Conservation (phyloP, 2,113 vertebrate species). For the Scolopax mira region DNA sequence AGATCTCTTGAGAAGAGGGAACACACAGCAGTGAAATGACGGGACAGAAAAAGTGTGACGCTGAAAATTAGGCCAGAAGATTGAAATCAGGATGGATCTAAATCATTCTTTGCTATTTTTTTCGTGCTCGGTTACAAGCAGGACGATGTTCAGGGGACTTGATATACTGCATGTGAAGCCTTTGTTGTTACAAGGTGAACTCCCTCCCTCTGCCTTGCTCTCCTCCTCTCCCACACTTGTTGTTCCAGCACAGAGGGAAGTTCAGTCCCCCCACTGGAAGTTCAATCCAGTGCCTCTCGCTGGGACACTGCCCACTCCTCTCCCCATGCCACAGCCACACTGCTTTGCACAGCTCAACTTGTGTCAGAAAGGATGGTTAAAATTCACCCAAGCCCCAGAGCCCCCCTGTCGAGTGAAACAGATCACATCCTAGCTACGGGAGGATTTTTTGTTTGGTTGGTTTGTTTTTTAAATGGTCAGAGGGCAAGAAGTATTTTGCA, state of each 20-base stretch:
- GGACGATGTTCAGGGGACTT: conserved; percentile 57
- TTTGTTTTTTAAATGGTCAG: conserved; percentile 17
- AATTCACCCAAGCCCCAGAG: conserved; percentile 72
- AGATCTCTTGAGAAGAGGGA: neutral
- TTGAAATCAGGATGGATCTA: conserved; percentile 17
- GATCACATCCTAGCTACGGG: conserved; percentile 12
- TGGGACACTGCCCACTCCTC: conserved; percentile 72
- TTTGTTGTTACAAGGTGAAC: conserved; percentile 58
- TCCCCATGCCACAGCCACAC: conserved; percentile 37
- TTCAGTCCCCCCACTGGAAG: conserved; percentile 71
- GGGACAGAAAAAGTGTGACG: conserved; percentile 27
- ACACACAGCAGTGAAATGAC: neutral
- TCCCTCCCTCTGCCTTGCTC: conserved; percentile 31
- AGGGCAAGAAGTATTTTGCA: conserved; percentile 29
- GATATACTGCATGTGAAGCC: conserved; percentile 44
- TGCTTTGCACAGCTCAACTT: conserved; percentile 63
- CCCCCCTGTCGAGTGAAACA: conserved; percentile 32
- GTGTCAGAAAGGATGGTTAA: conserved; percentile 64
- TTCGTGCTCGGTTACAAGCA: conserved; percentile 28
- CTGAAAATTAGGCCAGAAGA: conserved; percentile 42
- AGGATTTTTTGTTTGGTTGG: conserved; percentile 19
- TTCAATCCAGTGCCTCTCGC: conserved; percentile 64
- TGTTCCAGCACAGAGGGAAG: conserved; percentile 73
- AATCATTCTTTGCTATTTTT: conserved; percentile 32
- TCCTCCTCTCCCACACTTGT: conserved; percentile 67